phyloP scores from a whole-genome alignment of 2,113 vertebrate species.

The Hippopotamus amphibius region DNA sequence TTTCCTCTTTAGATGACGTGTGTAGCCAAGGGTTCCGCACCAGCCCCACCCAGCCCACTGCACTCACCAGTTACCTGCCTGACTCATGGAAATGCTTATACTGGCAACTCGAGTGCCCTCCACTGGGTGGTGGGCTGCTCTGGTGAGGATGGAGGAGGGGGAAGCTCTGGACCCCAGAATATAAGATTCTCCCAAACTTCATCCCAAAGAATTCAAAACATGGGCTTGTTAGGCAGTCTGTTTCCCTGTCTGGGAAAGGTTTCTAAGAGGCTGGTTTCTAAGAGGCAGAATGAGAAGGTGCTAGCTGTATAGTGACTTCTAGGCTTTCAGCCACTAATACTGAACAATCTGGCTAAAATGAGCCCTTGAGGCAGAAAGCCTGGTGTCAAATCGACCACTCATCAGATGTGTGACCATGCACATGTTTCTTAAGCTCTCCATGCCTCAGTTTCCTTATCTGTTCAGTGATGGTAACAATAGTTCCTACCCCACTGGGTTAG shows the following conservation, averaged over 20 bases:
- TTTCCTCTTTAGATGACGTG: neutral
- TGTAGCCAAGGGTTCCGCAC: neutral
- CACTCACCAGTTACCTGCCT: neutral
- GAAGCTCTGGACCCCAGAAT: neutral
- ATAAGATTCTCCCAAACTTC: neutral
- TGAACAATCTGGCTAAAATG: neutral
- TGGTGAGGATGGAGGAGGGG: neutral
- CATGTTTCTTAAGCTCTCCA: neutral
- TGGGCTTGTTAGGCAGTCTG: neutral
- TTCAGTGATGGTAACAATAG: neutral
- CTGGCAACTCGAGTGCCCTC: neutral
- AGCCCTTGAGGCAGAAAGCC: neutral
- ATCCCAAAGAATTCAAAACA: neutral
- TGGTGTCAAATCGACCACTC: too few relatives aligned
- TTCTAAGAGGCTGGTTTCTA: neutral
- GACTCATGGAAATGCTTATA: neutral
- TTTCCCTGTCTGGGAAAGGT: neutral
- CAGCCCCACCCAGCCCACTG: neutral
- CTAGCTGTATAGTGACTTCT: neutral
- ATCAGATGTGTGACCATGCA: fast-evolving
- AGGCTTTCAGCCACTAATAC: neutral
- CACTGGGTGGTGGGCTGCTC: too few relatives aligned
- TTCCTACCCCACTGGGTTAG: neutral
- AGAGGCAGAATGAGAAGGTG: neutral
- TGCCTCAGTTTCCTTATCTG: neutral